phyloP scores from a whole-genome alignment of 2,113 vertebrate species.

The Ophthalmolycus amberensis region DNA sequence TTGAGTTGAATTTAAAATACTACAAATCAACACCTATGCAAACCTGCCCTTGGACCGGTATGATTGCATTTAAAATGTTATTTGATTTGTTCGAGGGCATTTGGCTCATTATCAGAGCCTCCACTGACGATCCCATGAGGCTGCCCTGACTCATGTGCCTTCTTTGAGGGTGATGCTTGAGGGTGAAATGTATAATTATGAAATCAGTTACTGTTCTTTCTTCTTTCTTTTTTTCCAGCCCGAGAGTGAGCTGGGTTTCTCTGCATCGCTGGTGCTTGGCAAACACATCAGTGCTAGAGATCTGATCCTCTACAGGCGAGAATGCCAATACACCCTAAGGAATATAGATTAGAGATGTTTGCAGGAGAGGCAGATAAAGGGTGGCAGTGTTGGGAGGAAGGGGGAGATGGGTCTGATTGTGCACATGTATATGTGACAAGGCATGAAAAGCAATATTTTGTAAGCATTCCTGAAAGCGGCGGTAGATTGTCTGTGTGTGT shows the following conservation, averaged over 20 bases:
- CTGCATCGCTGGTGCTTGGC: constrained; percentile 50
- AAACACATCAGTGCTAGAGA: constrained; percentile 60
- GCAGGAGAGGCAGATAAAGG: constrained; percentile 47
- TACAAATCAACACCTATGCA: constrained; percentile 22
- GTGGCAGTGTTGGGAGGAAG: constrained; percentile 2
- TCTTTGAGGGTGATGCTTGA: constrained; percentile 57
- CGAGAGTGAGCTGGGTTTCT: constrained; percentile 41
- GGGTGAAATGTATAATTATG: constrained; percentile 70
- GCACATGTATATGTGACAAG: constrained; percentile 40
- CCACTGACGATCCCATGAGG: constrained; percentile 51
- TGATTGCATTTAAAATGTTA: constrained; percentile 54
- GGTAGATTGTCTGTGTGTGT: constrained; percentile 19
- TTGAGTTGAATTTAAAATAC: constrained; percentile 38
- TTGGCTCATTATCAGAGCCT: constrained; percentile 65
- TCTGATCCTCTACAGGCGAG: constrained; percentile 59
- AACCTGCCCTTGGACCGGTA: constrained; percentile 16
- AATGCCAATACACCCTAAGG: constrained; percentile 60
- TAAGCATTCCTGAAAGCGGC: constrained; percentile 8
- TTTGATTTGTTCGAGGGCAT: constrained; percentile 64
- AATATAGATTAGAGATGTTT: constrained; percentile 69
- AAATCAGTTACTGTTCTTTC: constrained; percentile 55
- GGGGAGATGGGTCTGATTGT: constrained; percentile 31
- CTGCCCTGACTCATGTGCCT: constrained; percentile 62
- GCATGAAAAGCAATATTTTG: constrained; percentile 38
- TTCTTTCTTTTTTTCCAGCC: background rate